Conservation (phyloP, 2,888 invertebrate species). For the Drosophila paranaensis region DNA sequence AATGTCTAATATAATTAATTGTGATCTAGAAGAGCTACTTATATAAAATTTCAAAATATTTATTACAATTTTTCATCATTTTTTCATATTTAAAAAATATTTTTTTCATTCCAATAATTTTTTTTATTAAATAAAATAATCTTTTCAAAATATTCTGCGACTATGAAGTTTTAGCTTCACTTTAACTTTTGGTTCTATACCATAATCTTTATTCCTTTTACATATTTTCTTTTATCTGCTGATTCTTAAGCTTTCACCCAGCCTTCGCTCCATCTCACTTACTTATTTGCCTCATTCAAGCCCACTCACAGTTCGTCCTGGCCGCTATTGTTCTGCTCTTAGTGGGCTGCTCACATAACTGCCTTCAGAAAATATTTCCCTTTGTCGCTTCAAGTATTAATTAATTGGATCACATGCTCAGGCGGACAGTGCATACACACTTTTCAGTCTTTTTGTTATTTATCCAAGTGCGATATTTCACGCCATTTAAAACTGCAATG, state of each 20-base stretch:
- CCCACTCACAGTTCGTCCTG: conserved; percentile 26
- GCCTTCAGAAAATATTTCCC: conserved; percentile 39
- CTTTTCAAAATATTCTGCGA: too few relatives aligned
- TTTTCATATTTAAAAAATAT: neutral
- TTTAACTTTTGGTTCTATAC: too few relatives aligned
- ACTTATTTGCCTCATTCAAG: conserved; percentile 7
- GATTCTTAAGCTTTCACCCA: neutral
- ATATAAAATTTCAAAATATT: neutral
- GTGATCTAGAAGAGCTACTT: neutral
- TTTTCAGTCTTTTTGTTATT: conserved; percentile 26
- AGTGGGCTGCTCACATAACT: conserved; percentile 19
- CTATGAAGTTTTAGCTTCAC: too few relatives aligned
- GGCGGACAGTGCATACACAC: conserved; percentile 25
- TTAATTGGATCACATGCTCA: conserved; percentile 59
- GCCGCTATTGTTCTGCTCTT: conserved; percentile 10
- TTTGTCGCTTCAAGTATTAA: conserved; percentile 42
- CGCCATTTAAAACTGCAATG: conserved; percentile 27
- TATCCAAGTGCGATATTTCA: conserved; percentile 57
- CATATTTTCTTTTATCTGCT: neutral
- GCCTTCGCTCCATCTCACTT: too few relatives aligned
- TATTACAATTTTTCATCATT: too few relatives aligned
- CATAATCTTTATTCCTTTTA: neutral
- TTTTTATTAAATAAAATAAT: too few relatives aligned
- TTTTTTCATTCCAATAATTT: neutral
- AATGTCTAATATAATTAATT: too few relatives aligned